A percentile compares a stretch with the other conserved stretches of the same genome.
These are phyloP conservation scores for Argyresthia goedartella DNA, from an alignment of 2,888 invertebrate genomes.

Conservation along the genomic window DNA sequence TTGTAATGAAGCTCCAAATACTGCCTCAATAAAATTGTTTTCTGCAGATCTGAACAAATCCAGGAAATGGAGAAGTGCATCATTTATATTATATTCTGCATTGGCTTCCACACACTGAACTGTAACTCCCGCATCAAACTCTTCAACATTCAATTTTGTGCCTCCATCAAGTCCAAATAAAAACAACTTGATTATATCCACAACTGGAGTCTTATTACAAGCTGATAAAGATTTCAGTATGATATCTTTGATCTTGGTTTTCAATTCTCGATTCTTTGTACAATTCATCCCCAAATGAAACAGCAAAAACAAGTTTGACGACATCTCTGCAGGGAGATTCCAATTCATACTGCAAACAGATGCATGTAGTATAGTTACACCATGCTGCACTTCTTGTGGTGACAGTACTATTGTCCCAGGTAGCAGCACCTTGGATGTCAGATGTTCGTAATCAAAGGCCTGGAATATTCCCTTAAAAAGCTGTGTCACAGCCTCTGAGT, in stretches of 20 bases:
- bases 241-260: constrained; percentile 41
- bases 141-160: constrained; percentile 28
- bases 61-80: constrained; percentile 35
- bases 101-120: constrained; percentile 29
- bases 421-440: constrained; percentile 22
- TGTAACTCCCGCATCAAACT: constrained; percentile 46
- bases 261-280: constrained; percentile 33
- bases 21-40: constrained; percentile 22
- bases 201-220: constrained; percentile 23
- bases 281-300: constrained; percentile 48
- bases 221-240: constrained; percentile 40
- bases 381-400: constrained; percentile 44
- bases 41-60: constrained; percentile 32
- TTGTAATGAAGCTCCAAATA: constrained; percentile 39
- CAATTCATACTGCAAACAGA: constrained; percentile 33
- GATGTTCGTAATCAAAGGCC: constrained; percentile 28
- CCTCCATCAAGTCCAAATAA: constrained; percentile 29
- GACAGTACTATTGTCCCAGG: constrained; percentile 48
- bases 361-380: constrained; percentile 42
- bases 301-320: constrained; percentile 46
- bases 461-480: constrained; percentile 33
- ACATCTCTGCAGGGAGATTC: constrained; percentile 35
- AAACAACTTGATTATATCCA: constrained; percentile 21
- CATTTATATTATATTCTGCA: constrained; percentile 22
- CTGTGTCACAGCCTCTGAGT: constrained; percentile 36